These are phyloP conservation scores for Hydrolagus colliei DNA, from an alignment of 2,797 vertebrate genomes.

Conservation along the genomic window DNA sequence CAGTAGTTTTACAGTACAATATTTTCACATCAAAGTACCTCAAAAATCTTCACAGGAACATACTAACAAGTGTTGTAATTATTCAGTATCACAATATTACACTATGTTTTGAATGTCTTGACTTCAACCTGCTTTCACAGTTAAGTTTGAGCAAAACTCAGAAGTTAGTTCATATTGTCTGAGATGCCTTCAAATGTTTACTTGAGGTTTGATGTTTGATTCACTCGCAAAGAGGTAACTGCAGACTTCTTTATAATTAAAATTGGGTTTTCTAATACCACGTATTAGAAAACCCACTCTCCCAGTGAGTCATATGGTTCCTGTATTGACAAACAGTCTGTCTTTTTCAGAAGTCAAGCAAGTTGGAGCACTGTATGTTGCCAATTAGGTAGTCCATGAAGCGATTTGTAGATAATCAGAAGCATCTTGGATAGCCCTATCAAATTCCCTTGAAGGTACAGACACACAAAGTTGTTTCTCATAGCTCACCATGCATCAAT, in stretches of 20 bases:
- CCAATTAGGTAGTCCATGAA: too few relatives aligned
- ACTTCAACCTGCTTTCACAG: neutral
- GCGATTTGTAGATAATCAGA: too few relatives aligned
- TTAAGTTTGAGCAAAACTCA: neutral
- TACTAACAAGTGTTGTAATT: too few relatives aligned
- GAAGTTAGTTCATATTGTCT: too few relatives aligned
- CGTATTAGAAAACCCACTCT: neutral
- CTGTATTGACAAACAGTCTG: constrained; percentile 9
- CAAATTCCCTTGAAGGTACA: too few relatives aligned
- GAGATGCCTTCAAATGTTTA: neutral
- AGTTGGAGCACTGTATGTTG: neutral
- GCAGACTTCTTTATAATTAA: neutral
- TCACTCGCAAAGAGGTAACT: neutral
- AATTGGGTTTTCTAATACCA: neutral
- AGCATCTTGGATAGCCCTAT: too few relatives aligned
- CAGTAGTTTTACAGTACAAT: too few relatives aligned
- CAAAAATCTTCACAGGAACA: too few relatives aligned
- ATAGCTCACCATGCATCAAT: too few relatives aligned
- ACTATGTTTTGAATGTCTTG: neutral
- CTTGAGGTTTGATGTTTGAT: neutral
- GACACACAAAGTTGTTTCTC: too few relatives aligned
- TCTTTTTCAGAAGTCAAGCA: neutral
- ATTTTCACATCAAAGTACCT: too few relatives aligned
- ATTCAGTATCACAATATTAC: too few relatives aligned
- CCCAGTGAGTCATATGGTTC: neutral